Base-by-base conservation (phyloP, 2,888 invertebrate genomes). In the Acleris literana region DNA sequence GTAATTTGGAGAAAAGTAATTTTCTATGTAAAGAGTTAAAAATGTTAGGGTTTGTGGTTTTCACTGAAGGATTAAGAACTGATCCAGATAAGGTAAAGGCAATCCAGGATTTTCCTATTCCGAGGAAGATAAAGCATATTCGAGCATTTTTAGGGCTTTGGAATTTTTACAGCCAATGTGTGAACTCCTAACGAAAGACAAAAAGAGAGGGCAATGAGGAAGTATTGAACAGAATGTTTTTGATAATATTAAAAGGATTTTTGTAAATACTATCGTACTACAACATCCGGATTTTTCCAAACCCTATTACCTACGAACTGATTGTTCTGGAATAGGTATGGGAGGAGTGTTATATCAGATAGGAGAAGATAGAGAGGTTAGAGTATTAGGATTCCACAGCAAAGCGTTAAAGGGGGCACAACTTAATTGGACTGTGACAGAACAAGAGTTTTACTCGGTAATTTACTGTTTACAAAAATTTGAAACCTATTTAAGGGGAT, bases 371-470 rank as follows among this genome's bases (percentile, higher is more conserved):
- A 63, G 51, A 0, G 70, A 74, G 1, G 29, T 64, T 18, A 64
- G 46, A 51, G 49, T 72, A 1, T 25, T 75, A 11, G 72, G 73
- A 0, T 76, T 68, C 43, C 57, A 66, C 66, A 76, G 75, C 60
- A 73, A 64, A 53, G 43, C 62, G 0, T 63, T 74, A 48, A 72
- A 53, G 9, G 68, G 69, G 0, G 56, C 74, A 0, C 74, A 77
- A 60, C 6, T 49, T 2, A 70, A 60, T 4, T 78, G 76, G 68
- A 74, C 71, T 0, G 71, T 70, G 0, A 69, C 75, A 0, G 78
- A 77, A 67, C 74, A 74, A 48, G 77, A 79, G 33, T 64, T 76
- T 4, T 69, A 72, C 9, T 75, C 76, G 0, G 66, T 78, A 3
- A 69, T 79, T 0, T 74, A 68, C 52, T 64, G 73, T 3, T 51